A percentile compares a stretch with the other conserved stretches of the same genome.
Conservation (phyloP, 1,140 invertebrate genomes). For the Ganaspis sp. region DNA sequence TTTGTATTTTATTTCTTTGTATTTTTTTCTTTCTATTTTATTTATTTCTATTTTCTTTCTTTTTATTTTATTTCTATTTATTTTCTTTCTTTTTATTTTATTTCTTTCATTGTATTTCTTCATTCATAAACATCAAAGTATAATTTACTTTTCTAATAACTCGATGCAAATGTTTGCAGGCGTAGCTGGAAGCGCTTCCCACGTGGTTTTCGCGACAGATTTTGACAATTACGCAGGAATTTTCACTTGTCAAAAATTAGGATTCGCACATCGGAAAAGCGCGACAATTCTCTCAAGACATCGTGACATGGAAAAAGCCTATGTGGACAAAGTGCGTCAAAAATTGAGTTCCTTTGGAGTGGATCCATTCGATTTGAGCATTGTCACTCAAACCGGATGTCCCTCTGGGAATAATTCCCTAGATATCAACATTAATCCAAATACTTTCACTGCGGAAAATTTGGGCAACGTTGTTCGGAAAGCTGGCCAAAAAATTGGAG, state of each 20-base stretch:
- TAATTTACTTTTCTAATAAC: no score
- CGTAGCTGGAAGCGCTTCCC: slow-evolving; percentile 84
- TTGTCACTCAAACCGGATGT: slow-evolving; percentile 84
- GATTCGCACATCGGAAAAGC: slow-evolving; percentile 84
- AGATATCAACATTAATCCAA: slow-evolving; percentile 84
- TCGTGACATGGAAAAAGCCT: slow-evolving; percentile 81
- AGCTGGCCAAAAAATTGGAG: slow-evolving; percentile 84
- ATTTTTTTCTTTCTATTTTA: not conserved
- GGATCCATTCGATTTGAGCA: slow-evolving; percentile 85
- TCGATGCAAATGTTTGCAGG: no score
- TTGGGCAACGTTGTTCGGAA: slow-evolving; percentile 83
- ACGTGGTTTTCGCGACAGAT: slow-evolving; percentile 85
- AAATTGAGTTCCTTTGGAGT: slow-evolving; percentile 80
- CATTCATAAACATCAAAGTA: no score
- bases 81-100: no score
- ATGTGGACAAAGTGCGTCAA: slow-evolving; percentile 82
- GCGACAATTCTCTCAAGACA: slow-evolving; percentile 86
- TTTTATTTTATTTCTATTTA: slow-evolving; percentile 22
- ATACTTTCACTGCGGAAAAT: slow-evolving; percentile 84
- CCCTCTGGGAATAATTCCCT: slow-evolving; percentile 78
- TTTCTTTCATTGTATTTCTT: no score
- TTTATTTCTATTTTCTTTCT: slow-evolving; percentile 7
- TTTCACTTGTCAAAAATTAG: slow-evolving; percentile 87
- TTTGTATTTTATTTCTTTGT: no score
- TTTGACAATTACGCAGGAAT: slow-evolving; percentile 85